Evolutionary conservation across 2,888 invertebrate species (phyloP).

Genomic region (Allolobophora icterica): DNA sequence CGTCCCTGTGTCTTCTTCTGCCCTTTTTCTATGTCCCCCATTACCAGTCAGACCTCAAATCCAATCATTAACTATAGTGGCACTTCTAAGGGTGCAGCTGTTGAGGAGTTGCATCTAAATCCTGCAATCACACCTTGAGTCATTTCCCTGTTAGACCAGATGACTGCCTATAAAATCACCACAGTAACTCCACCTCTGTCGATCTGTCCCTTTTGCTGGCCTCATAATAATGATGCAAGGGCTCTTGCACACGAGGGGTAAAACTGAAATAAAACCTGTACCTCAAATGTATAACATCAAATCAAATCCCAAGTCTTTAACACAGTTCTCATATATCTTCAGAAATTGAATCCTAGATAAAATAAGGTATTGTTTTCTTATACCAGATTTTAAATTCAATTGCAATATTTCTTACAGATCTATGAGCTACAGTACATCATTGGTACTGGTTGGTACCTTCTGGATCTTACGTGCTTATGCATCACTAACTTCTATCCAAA

Average conservation of each 20-base stretch:
- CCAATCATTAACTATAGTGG: constrained; percentile 10
- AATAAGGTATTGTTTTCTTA: neutral
- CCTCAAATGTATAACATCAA: neutral
- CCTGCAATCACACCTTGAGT: neutral
- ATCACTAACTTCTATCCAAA: neutral
- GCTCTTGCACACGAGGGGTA: neutral
- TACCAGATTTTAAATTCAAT: neutral
- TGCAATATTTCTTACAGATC: neutral
- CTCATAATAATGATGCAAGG: neutral
- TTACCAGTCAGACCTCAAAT: neutral
- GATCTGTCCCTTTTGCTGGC: neutral
- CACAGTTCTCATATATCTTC: neutral
- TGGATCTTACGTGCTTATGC: neutral
- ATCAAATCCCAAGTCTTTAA: neutral
- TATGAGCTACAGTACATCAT: neutral
- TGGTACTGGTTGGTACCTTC: neutral
- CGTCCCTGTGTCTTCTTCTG: neutral
- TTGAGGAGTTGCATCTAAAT: neutral
- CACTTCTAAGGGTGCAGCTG: constrained; percentile 1
- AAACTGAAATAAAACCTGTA: neutral
- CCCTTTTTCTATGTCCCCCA: neutral
- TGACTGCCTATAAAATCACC: too few species aligned
- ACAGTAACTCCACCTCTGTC: neutral
- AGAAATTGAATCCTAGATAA: neutral
- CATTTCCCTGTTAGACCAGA: neutral